Evolutionary conservation across 2,113 vertebrate species (phyloP).

Genomic region (Pipa parva): DNA sequence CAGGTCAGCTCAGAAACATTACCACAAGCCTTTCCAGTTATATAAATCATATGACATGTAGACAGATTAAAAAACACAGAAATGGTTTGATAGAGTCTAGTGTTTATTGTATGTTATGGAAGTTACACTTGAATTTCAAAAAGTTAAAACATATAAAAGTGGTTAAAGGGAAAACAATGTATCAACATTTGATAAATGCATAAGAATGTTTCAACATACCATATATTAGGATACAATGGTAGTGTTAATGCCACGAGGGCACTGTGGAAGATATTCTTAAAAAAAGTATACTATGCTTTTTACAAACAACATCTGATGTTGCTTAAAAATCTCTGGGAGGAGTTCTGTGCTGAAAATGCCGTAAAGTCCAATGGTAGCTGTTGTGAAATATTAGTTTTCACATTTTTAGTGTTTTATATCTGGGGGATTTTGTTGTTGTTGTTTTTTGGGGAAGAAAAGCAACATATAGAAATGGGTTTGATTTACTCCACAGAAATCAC

Average conservation of each 20-base stretch:
- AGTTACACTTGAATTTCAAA: constrained; percentile 88
- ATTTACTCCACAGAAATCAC: constrained; percentile 77
- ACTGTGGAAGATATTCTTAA: constrained; percentile 75
- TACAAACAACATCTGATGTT: constrained; percentile 82
- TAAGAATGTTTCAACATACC: constrained; percentile 69
- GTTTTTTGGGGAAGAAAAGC: constrained; percentile 62
- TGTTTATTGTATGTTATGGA: constrained; percentile 90
- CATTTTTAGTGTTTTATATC: constrained; percentile 51
- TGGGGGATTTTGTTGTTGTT: constrained; percentile 60
- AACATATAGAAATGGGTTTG: constrained; percentile 72
- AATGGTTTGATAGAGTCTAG: constrained; percentile 71
- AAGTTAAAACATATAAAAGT: constrained; percentile 92
- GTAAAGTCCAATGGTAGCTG: constrained; percentile 54
- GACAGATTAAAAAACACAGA: not conserved
- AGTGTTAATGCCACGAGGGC: constrained; percentile 73
- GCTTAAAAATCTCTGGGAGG: constrained; percentile 58
- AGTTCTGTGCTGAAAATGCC: constrained; percentile 51
- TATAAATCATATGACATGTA: not conserved
- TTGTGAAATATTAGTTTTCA: constrained; percentile 30
- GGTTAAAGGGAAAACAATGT: constrained; percentile 79
- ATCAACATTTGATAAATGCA: constrained; percentile 82
- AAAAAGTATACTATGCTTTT: constrained; percentile 81
- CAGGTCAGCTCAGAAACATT: too few species aligned
- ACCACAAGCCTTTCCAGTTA: not conserved
- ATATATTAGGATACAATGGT: constrained; percentile 77